phyloP scores from a whole-genome alignment of 1,140 invertebrate genomes.

The Subanguina moxae region DNA sequence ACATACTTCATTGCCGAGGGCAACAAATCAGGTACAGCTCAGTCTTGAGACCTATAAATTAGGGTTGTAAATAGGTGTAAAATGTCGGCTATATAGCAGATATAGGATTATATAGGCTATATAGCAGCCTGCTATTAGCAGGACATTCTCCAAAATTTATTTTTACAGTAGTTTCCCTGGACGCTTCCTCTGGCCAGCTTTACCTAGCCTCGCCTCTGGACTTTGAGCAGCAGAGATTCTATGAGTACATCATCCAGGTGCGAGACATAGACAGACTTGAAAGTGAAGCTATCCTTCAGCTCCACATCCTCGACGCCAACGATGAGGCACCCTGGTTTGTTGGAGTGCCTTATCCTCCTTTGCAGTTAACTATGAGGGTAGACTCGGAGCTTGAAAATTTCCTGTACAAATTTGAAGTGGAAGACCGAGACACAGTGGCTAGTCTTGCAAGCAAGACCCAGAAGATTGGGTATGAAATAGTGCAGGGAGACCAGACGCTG shows the following conservation, averaged over 20 bases:
- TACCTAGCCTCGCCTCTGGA: conserved; percentile 22
- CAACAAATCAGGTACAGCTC: conserved; percentile 12
- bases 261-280: conserved; percentile 27
- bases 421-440: conserved; percentile 48
- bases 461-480: conserved; percentile 38
- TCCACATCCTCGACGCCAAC: conserved; percentile 59
- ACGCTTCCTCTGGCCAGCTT: conserved; percentile 28
- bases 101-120: no score
- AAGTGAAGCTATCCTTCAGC: conserved; percentile 46
- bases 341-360: conserved; percentile 1
- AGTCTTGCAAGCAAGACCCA: conserved; percentile 15
- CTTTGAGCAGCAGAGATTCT: conserved; percentile 23
- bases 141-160: no score
- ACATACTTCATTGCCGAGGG: conserved; percentile 76
- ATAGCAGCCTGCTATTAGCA: no score
- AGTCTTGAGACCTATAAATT: no score
- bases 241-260: conserved; percentile 32
- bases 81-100: no score
- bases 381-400: conserved; percentile 36
- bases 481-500: conserved; percentile 51
- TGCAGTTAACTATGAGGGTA: not conserved
- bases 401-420: conserved; percentile 45
- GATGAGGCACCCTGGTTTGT: conserved; percentile 55
- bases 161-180: conserved; percentile 28
- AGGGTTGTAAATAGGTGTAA: no score